Evolutionary conservation across 2,797 vertebrate genomes (phyloP).

Genomic region (Sylvia borin): DNA sequence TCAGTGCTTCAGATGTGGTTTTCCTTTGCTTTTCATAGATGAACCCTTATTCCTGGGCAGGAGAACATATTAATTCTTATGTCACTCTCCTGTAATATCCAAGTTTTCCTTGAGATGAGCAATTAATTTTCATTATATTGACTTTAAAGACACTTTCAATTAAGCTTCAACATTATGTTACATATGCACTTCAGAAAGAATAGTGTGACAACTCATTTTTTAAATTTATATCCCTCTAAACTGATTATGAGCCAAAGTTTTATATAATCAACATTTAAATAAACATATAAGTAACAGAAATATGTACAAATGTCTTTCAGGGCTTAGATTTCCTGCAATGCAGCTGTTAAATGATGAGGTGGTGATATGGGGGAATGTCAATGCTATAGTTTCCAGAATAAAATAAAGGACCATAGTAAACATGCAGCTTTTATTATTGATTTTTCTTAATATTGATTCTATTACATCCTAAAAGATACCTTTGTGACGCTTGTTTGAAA

Average conservation of each 20-base stretch:
- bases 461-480: slow-evolving; percentile 46
- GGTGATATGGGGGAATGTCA: background rate
- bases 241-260: slow-evolving; percentile 37
- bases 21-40: background rate
- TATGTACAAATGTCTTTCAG: background rate
- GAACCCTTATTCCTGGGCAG: background rate
- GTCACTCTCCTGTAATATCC: background rate
- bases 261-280: slow-evolving; percentile 57
- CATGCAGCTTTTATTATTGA: background rate
- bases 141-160: background rate
- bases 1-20: background rate
- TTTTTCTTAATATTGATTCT: background rate
- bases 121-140: background rate
- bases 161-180: background rate
- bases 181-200: background rate
- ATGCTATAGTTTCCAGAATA: background rate
- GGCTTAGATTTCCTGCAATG: background rate
- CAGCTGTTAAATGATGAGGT: background rate
- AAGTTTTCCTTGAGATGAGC: background rate
- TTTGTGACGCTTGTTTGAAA: slow-evolving; percentile 42
- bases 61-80: background rate
- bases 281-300: background rate
- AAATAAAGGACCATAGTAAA: background rate
- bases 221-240: background rate
- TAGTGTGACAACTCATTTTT: background rate